Percentiles rank a stretch among this genome's conserved stretches.
phyloP scores from a whole-genome alignment of 2,797 vertebrate species.

The Xenopus petersii region DNA sequence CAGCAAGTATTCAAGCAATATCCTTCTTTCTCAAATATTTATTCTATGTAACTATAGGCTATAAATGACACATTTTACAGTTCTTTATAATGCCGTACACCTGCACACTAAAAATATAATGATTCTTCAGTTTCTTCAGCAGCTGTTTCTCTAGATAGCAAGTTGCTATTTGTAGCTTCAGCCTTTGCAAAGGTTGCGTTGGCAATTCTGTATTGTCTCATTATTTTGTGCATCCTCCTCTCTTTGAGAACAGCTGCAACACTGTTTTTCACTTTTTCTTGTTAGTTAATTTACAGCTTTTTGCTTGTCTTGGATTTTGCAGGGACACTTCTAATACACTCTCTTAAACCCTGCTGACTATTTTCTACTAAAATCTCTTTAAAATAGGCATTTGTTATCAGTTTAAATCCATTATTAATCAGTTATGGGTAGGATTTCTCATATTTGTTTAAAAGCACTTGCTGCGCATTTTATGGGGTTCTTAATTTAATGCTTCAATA shows the following conservation, averaged over 20 bases:
- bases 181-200: conserved; percentile 2
- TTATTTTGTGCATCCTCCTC: neutral
- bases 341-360: too few species aligned
- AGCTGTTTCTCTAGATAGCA: conserved; percentile 25
- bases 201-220: conserved; percentile 14
- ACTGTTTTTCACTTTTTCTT: conserved; percentile 1
- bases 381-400: too few species aligned
- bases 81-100: conserved; percentile 10
- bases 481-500: too few species aligned
- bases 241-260: neutral
- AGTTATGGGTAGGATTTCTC: too few species aligned
- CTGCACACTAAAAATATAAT: conserved; percentile 25
- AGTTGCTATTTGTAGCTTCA: conserved; percentile 4
- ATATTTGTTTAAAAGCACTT: too few species aligned
- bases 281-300: neutral
- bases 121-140: conserved; percentile 8
- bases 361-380: too few species aligned
- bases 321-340: neutral
- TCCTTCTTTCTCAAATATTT: conserved; percentile 10
- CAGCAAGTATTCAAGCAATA: neutral
- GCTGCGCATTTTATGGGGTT: too few species aligned
- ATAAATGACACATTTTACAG: conserved; percentile 16
- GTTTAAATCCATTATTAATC: too few species aligned
- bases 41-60: conserved; percentile 2
- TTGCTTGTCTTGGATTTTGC: neutral